Evolutionary conservation across 2,888 invertebrate genomes (phyloP), one percentile per base, ranked within the genome.

Genomic region (Entomobrya proxima): DNA sequence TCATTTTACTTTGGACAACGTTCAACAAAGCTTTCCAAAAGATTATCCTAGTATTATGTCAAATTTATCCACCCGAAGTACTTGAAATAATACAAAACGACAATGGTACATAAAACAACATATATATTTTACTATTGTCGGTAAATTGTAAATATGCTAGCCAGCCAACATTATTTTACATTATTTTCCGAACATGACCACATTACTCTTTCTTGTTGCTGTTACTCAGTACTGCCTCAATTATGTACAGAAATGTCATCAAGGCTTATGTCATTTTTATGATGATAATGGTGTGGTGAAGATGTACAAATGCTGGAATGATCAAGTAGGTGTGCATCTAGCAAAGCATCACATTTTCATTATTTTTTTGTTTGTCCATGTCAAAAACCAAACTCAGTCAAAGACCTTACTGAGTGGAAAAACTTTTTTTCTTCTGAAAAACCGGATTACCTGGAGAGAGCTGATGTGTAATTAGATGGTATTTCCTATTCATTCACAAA

Each of bases 391-490:
- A n/a, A n/a, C 32, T 64, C 69, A 69, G 69, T 69, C 44, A 69
- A 69, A 69, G 47, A 69, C 40, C 47, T 69, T 40, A 21, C 18
- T 77, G 61, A 24, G 18, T 61, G 24, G n/a, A 32, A 50, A 55
- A 47, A 67, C n/a, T n/a, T n/a, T n/a, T n/a, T 58, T 58, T 74
- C 44, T 75, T 35, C n/a, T 67, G 44, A 76, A 76, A 50, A 77
- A 77, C 83, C 64, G 83, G 83, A 83, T 83, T 83, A 83, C 30
- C 69, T 83, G 83, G 69, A 76, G 50, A 37, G 50, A 50, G 74
- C 58, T 81, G 37, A 44, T 27, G 21, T 76, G 76, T 77, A 83
- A 83, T 83, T 83, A 83, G 67, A 18, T 24, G 69, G 76, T 40
- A 76, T 52, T 83, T 69, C 27, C 76, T 37, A 69, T 44, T 61